Percentiles rank a stretch among this genome's conserved stretches.
Conservation (phyloP, 2,888 invertebrate genomes). For the Quadroppia sp. region DNA sequence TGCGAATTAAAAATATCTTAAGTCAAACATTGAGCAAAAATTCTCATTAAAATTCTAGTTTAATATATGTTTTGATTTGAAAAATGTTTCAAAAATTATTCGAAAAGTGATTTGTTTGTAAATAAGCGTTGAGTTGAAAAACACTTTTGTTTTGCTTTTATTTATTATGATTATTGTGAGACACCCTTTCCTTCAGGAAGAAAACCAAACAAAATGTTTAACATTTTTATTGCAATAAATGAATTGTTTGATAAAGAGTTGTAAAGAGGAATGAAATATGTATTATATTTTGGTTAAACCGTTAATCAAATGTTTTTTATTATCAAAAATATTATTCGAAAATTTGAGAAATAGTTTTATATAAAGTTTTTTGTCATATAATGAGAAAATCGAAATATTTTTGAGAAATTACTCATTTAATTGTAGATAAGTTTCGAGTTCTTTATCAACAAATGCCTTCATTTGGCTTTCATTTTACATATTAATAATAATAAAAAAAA, state of each 20-base stretch:
- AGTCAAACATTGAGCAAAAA: neutral
- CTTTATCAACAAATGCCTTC: too few species aligned
- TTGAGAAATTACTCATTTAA: too few species aligned
- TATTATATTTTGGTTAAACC: too few species aligned
- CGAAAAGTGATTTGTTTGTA: neutral
- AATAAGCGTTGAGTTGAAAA: conserved; percentile 4
- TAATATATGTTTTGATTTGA: neutral
- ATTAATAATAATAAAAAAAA: too few species aligned
- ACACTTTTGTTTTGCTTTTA: too few species aligned
- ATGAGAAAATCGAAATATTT: neutral
- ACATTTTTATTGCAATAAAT: neutral
- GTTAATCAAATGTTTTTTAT: too few species aligned
- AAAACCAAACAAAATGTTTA: neutral
- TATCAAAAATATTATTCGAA: too few species aligned
- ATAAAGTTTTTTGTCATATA: too few species aligned
- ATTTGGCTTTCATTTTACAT: neutral
- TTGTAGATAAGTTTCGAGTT: too few species aligned
- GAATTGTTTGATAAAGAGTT: neutral
- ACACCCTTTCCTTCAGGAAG: conserved; percentile 25
- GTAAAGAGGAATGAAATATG: neutral
- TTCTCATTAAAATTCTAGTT: neutral
- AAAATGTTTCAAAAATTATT: neutral
- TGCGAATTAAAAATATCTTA: neutral
- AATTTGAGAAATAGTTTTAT: too few species aligned
- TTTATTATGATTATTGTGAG: too few species aligned